Percentiles rank a stretch among this genome's conserved stretches.
phyloP scores from a whole-genome alignment of 92 coral and sea anemone species.

The Desmophyllum pertusum region DNA sequence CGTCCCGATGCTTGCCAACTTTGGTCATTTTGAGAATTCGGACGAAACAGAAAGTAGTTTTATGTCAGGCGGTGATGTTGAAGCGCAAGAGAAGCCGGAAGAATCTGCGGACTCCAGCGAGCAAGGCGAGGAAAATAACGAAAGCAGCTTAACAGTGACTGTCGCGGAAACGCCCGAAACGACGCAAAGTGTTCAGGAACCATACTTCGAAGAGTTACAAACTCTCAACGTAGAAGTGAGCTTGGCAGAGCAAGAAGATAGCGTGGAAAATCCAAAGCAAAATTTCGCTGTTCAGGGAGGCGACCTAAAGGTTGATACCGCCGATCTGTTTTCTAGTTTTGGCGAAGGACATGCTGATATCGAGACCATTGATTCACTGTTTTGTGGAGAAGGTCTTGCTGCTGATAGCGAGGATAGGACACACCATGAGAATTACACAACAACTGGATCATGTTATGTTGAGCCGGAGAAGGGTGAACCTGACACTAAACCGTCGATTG shows the following conservation, averaged over 20 bases:
- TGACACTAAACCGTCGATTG: neutral
- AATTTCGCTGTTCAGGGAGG: neutral
- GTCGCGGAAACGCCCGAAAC: neutral
- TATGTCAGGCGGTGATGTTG: slow-evolving; percentile 18
- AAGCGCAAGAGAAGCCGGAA: slow-evolving; percentile 3
- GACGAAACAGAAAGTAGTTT: slow-evolving; percentile 63
- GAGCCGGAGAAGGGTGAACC: neutral
- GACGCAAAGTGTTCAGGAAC: neutral
- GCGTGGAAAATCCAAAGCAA: neutral
- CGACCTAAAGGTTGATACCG: neutral
- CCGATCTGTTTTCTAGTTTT: slow-evolving; percentile 2
- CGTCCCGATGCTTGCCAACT: slow-evolving; percentile 85
- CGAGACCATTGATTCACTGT: slow-evolving; percentile 3
- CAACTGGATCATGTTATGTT: neutral
- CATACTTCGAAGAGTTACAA: neutral
- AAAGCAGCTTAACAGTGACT: neutral
- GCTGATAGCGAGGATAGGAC: neutral
- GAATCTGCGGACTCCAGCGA: slow-evolving; percentile 5
- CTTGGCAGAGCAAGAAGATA: neutral
- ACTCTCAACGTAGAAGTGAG: neutral
- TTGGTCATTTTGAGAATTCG: slow-evolving; percentile 74
- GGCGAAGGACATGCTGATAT: neutral
- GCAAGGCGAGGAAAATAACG: neutral
- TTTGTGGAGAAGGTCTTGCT: neutral
- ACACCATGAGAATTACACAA: neutral